phyloP scores from a whole-genome alignment of 2,888 invertebrate genomes.

The Lasius platythorax region DNA sequence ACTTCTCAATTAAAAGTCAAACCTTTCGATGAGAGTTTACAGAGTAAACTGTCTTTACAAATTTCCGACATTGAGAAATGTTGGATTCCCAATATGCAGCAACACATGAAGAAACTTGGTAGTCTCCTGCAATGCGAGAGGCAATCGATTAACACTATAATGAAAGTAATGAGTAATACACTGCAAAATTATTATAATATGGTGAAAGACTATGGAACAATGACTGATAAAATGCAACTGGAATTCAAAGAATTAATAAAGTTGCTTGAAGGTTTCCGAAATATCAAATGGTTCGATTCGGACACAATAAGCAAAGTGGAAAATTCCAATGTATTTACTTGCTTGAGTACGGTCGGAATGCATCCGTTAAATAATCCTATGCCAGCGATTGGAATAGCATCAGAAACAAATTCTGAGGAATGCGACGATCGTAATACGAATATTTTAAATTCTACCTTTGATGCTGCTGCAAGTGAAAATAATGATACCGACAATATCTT shows the following conservation, averaged over 20 bases:
- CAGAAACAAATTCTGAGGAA: not conserved
- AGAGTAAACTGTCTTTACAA: conserved; percentile 71
- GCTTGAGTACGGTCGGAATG: conserved; percentile 76
- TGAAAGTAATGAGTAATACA: conserved; percentile 87
- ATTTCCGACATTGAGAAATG: conserved; percentile 78
- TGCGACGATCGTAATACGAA: conserved; percentile 30
- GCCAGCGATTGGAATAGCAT: conserved; percentile 59
- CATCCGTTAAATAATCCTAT: conserved; percentile 76
- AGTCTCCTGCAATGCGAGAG: conserved; percentile 87
- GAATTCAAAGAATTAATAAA: conserved; percentile 89
- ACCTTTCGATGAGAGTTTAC: conserved; percentile 70
- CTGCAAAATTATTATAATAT: conserved; percentile 88
- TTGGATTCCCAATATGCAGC: conserved; percentile 74
- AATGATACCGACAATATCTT: not conserved
- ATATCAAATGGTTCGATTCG: conserved; percentile 89
- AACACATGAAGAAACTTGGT: conserved; percentile 86
- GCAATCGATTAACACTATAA: conserved; percentile 87
- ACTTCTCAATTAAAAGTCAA: conserved; percentile 58
- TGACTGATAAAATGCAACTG: conserved; percentile 87
- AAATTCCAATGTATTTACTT: conserved; percentile 80
- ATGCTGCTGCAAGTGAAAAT: conserved; percentile 2
- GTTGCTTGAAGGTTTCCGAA: conserved; percentile 88
- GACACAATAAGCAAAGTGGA: conserved; percentile 79
- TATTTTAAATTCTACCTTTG: conserved; percentile 63
- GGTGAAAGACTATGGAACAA: conserved; percentile 88